Evolutionary conservation across 2,888 invertebrate species (phyloP), one percentile per base, ranked within the genome.

Genomic region (Desoria tigrina): DNA sequence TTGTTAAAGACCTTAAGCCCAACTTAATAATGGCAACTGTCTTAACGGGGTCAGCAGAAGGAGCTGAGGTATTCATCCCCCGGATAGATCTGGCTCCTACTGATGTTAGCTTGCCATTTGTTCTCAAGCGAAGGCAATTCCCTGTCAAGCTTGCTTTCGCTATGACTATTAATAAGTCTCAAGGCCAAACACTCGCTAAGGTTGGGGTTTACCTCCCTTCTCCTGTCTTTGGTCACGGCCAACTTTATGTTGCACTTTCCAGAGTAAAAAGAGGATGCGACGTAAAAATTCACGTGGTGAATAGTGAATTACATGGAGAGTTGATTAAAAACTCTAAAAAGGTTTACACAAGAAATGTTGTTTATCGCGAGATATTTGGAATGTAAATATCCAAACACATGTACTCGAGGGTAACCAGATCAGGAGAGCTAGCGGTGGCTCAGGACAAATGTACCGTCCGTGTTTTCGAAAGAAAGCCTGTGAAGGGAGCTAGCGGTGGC

Each of bases 81-180:
- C 28, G 68, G 53, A 70, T 73, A 23, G 59, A 49, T 24, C 26
- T 73, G 42, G 37, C 42, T 24, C 60, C 65, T 16, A 60, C 61
- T n/a, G 64, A 71, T 3, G 2, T 24, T 1, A 50, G 62, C 26
- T 55, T 65, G 23, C 70, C 67, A 2, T 65, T 71, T 42, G 42
- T 26, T 18, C 26, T 74, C 2, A 63, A 55, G 49, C 56, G 71
- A 21, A 39, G 58, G 42, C 72, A 74, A 50, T 75, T 74, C 66
- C 74, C 75, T 11, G 49, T 71, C 2, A 28, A 58, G 9, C n/a
- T 69, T 1, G 59, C 68, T 2, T 71, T 61, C 55, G 58, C 58
- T 1, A 66, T 71, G 61, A 69, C 66, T 14, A 67, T 66, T 14
- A 69, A 64, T 45, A 69, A 67, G 55, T 66, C 66, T 11, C 71